Evolutionary conservation across 2,797 vertebrate genomes (phyloP), one percentile per base, ranked within the genome.

Genomic region (Micrastur ruficollis): DNA sequence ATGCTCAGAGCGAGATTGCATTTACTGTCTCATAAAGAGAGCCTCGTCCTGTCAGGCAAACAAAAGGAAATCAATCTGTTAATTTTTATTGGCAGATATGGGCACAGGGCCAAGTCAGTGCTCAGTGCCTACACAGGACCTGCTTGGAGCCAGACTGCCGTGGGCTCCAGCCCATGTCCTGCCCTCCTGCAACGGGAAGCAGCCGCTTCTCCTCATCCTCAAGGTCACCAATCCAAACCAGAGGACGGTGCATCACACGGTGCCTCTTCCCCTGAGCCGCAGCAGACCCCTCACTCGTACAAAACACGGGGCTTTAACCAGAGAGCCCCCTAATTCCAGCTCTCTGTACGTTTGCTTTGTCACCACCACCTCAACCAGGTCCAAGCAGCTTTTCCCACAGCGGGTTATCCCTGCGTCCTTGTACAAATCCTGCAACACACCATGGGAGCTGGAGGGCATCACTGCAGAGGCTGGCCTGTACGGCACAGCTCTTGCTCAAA

Each of bases 41-140:
- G 95, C 90, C 94, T 95, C 70, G 18, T 95, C 97, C 97, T 98
- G 94, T 95, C 97, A 97, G 95, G 97, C 97, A 98, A 98, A 97
- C 97, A 97, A 97, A 98, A 97, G 96, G 94, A 98, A 98, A 98
- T 98, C 98, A 98, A 98, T 98, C 98, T 98, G 98, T 98, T 98
- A 98, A 98, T 98, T 98, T 98, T 98, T 98, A 98, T 98, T 98
- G 98, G 95, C 97, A 98, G 96, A 90, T 92, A 16, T 76, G 71
- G 97, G 97, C 97, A 78, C 1, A 1, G 49, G 66, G 95, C 98
- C 98, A 98, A 97, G 84, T 13, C 81, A 79, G 79, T 0, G 1
- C 27, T 53, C 15, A 55, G 95, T 97, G 83, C 90, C 91, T 87
- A 36, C 0, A 0, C 9, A 0, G 78, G 40, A 55, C 62, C 53